Evolutionary conservation across 2,888 invertebrate genomes (phyloP), one percentile per base, ranked within the genome.

Genomic region (Clunio marinus): DNA sequence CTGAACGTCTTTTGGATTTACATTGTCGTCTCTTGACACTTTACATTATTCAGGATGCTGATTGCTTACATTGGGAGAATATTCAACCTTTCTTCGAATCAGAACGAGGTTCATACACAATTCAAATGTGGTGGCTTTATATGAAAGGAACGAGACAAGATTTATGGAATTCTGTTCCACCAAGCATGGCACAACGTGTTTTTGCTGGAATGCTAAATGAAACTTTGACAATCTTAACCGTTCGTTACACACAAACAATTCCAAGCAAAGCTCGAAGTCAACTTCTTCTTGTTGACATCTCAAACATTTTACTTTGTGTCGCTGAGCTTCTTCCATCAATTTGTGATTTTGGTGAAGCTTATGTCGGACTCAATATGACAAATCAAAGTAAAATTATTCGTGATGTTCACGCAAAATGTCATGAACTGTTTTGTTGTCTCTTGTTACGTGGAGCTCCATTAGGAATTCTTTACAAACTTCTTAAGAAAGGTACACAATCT

Each of bases 81-180:
- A 82, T 82, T 46, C 79, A 80, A 0, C 80, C 85, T 0, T 88
- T 88, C 73, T 87, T 86, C 73, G 87, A 88, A 76, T 85, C 85
- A 0, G 89, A 89, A 75, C 80, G 89, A 13, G 91, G 90, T 2
- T 89, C 91, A 2, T 91, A 89, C 45, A 87, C 88, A 1, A 85
- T 91, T 70, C 63, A 63, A 46, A 41, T 45, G 63, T 63, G 63
- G 63, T 63, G 63, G 63, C 46, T 45, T 32, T 63, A 66, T 28
- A 59, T 69, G 20, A 69, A 63, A 86, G 91, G 91, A 2, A 89
- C 89, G 37, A 86, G 84, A 74, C 84, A 88, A 72, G 91, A 92
- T 78, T 80, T 93, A 41, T 93, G 92, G 92, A 88, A 87, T 73
- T 90, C 90, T 0, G 90, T 92, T n/a, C 91, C 93, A 0, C 92